Percentiles rank a stretch among this genome's conserved stretches.
Evolutionary conservation across 2,888 invertebrate species (phyloP).

Genomic region (Apamea crenata): DNA sequence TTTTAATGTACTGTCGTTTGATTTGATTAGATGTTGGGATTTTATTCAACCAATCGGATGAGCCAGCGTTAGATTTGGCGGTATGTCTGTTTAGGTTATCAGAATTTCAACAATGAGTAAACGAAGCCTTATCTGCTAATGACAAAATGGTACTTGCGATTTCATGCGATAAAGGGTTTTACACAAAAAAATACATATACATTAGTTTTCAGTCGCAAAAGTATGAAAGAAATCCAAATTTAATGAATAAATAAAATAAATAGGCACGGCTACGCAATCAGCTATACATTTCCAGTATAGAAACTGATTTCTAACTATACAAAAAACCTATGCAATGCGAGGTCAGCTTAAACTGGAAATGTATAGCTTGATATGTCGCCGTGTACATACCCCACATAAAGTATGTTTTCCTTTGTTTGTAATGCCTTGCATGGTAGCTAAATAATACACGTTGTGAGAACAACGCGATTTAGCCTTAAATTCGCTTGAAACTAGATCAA

Average conservation of each 20-base stretch:
- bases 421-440: neutral
- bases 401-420: neutral
- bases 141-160: neutral
- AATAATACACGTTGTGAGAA: neutral
- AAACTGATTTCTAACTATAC: no score
- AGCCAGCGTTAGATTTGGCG: slow-evolving; percentile 11
- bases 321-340: no score
- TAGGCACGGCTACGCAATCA: no score
- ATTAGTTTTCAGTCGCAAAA: neutral
- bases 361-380: no score
- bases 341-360: no score
- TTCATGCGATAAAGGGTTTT: slow-evolving; percentile 3
- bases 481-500: neutral
- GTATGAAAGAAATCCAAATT: neutral
- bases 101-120: slow-evolving; percentile 24
- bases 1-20: slow-evolving; percentile 18
- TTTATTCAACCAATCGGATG: slow-evolving; percentile 24
- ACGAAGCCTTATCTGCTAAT: slow-evolving; percentile 35
- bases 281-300: no score
- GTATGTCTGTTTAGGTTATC: slow-evolving; percentile 39
- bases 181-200: neutral
- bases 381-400: neutral
- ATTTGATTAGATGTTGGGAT: slow-evolving; percentile 23
- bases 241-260: no score
- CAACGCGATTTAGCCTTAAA: neutral